These are phyloP conservation scores for Cyrtorhinus lividipennis DNA, from an alignment of 1,140 invertebrate genomes.

Conservation along the genomic window DNA sequence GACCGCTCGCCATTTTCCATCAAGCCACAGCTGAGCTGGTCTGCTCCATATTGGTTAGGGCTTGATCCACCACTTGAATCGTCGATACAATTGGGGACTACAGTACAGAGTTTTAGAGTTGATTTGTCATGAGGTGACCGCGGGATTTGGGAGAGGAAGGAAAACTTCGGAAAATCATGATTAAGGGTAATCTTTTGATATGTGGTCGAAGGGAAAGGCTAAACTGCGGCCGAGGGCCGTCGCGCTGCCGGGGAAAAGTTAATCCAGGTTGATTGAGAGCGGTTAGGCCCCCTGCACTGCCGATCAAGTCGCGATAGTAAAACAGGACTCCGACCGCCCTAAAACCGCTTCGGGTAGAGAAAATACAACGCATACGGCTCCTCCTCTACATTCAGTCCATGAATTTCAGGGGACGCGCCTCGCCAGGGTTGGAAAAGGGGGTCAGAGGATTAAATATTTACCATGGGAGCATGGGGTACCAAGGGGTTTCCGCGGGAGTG, in stretches of 20 bases:
- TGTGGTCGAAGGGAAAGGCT: not conserved
- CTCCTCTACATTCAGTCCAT: not conserved
- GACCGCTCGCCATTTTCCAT: no score
- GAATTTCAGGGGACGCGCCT: no score
- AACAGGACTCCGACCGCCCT: not conserved
- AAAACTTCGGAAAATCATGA: not conserved
- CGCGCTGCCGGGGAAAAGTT: not conserved
- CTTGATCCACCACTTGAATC: no score
- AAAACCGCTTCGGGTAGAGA: not conserved
- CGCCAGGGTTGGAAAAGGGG: not conserved
- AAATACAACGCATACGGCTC: not conserved
- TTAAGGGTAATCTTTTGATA: not conserved
- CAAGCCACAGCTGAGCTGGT: no score
- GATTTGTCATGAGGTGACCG: not conserved
- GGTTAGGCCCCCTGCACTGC: not conserved
- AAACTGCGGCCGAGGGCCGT: not conserved
- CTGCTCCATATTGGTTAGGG: no score
- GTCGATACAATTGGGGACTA: no score
- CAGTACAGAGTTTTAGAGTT: no score
- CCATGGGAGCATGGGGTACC: not conserved
- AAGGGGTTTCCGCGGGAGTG: not conserved
- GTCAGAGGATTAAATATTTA: not conserved
- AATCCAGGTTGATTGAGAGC: not conserved
- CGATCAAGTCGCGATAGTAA: not conserved
- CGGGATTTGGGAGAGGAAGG: not conserved